Percentiles rank a stretch among this genome's conserved stretches.
Conservation (phyloP, 2,797 vertebrate species). For the Steatocranus sp. region DNA sequence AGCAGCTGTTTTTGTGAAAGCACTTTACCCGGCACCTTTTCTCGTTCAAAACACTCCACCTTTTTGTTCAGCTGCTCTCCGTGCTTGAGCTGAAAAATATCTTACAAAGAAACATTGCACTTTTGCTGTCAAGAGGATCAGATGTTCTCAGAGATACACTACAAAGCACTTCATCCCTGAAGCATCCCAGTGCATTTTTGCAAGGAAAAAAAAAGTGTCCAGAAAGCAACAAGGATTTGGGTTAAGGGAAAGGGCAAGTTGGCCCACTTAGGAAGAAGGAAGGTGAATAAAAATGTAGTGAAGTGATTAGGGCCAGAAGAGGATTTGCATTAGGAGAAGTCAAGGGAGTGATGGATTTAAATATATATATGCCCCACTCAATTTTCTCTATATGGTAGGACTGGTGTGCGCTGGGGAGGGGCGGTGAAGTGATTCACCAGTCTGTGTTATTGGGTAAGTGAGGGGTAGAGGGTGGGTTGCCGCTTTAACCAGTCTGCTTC, state of each 20-base stretch:
- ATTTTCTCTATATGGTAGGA: conserved; percentile 23
- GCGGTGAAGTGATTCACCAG: conserved; percentile 34
- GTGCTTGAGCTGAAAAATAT: conserved; percentile 39
- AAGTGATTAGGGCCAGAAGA: conserved; percentile 10
- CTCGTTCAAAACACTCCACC: conserved; percentile 27
- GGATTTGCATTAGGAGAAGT: conserved; percentile 36
- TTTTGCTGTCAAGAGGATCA: conserved; percentile 44
- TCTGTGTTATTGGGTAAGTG: conserved; percentile 27
- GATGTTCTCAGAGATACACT: conserved; percentile 37
- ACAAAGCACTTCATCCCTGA: conserved; percentile 15
- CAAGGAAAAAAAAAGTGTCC: background rate
- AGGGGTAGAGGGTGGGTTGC: conserved; percentile 27
- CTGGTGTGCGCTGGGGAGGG: conserved; percentile 31
- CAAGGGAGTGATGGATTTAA: conserved; percentile 48
- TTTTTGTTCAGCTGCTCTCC: conserved; percentile 32
- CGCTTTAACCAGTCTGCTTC: conserved; percentile 33
- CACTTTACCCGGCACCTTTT: conserved; percentile 36
- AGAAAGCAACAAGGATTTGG: background rate
- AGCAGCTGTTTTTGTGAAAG: conserved; percentile 45
- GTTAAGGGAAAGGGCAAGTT: conserved; percentile 3
- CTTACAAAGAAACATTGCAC: conserved; percentile 22
- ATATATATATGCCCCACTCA: conserved; percentile 5
- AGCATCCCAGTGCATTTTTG: background rate
- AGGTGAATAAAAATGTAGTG: conserved; percentile 28
- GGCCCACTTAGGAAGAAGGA: background rate